Evolutionary conservation across 2,797 vertebrate species (phyloP), one percentile per base, ranked within the genome.

Genomic region (Lepus oiostolus): DNA sequence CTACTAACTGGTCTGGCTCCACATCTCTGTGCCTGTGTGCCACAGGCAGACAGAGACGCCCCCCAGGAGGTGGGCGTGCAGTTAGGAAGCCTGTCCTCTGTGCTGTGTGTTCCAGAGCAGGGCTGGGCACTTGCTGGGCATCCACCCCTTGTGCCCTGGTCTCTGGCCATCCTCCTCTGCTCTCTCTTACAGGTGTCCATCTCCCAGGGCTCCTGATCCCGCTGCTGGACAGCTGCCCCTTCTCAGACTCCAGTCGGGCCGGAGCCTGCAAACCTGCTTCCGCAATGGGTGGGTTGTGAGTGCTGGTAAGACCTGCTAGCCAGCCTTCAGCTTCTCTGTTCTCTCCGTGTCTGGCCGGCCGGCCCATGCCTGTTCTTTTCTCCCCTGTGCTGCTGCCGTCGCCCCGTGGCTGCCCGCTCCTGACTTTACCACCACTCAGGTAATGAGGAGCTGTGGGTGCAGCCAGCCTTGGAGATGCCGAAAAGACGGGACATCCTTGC

Each of bases 401-500:
- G 93, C 80, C n/a, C 65, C 2, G 80, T 88, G 70, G 84, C 92
- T 16, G 0, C 85, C 95, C 63, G 71, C 82, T 95, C 90, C 98
- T 94, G 98, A 98, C 98, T 98, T 98, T 98, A 95, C 98, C 85
- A 60, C 97, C 97, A 38, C 97, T 96, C 98, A 99, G 99, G 99
- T 99, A 99, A 99, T 99, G 99, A 99, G 98, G 99, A 99, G 99
- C 99, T 99, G 98, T 98, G 99, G 99, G 99, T 98, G 98, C 99
- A 99, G 98, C 98, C 99, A 99, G 98, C 98, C 99, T 99, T 99
- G 99, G 99, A 99, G 99, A 99, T 99, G 99, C 99, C 99, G 99
- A 99, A 99, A 98, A 99, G 99, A 99, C 99, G 99, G 98, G 99
- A 99, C 99, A 99, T 99, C 99, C 99, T 99, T 98, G 99, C 99